Evolutionary conservation across 2,113 vertebrate genomes (phyloP).

Genomic region (Indicator maculatus): DNA sequence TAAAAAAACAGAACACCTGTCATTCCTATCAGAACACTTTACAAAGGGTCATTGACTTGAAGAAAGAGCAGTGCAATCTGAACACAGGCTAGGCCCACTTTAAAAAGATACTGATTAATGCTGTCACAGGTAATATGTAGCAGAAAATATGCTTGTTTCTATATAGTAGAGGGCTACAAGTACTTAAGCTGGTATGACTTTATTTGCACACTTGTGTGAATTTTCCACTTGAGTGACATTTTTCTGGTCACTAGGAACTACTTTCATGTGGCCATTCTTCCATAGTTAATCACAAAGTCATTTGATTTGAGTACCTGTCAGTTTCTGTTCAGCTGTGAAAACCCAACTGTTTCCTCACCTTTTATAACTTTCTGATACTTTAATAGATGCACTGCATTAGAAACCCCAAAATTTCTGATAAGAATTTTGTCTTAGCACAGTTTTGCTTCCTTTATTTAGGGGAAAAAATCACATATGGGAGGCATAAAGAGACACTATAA

Average conservation of each 20-base stretch:
- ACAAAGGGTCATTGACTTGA: not conserved
- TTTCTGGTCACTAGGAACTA: not conserved
- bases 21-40: not conserved
- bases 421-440: not conserved
- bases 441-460: not conserved
- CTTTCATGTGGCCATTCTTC: not conserved
- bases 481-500: not conserved
- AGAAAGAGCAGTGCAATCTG: not conserved
- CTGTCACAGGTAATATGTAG: not conserved
- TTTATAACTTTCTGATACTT: not conserved
- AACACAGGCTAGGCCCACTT: not conserved
- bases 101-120: not conserved
- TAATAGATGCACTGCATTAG: not conserved
- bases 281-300: not conserved
- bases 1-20: not conserved
- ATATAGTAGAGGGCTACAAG: not conserved
- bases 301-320: not conserved
- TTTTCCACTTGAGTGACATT: not conserved
- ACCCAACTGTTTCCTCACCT: not conserved
- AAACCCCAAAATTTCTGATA: not conserved
- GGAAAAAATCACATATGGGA: not conserved
- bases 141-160: not conserved
- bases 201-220: not conserved
- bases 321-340: not conserved
- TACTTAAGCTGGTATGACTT: not conserved